Percentiles rank a stretch among this genome's conserved stretches.
Evolutionary conservation across 2,888 invertebrate genomes (phyloP).

Genomic region (Orchesellides sinensis): DNA sequence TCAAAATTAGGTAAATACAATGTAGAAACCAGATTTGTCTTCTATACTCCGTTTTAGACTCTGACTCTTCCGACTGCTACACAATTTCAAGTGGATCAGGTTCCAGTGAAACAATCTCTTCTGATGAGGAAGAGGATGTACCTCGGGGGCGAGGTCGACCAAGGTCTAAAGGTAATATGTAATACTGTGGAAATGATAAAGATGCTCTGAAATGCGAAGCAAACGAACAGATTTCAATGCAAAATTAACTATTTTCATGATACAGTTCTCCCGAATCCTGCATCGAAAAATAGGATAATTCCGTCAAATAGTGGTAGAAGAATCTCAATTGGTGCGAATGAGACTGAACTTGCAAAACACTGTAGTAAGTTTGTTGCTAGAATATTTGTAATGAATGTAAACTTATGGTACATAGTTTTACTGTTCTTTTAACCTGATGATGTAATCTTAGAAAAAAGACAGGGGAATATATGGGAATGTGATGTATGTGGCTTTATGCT

Average conservation of each 20-base stretch:
- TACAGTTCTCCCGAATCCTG: no score
- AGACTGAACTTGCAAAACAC: background rate
- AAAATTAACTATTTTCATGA: no score
- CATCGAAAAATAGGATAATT: no score
- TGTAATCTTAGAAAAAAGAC: slow-evolving; percentile 23
- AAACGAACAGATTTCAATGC: no score
- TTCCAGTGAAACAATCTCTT: background rate
- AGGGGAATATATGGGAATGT: slow-evolving; percentile 49
- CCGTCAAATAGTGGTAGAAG: no score
- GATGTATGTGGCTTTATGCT: slow-evolving; percentile 41
- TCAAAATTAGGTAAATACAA: no score
- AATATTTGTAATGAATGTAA: background rate
- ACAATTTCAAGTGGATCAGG: background rate
- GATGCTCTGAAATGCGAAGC: no score
- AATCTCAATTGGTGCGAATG: background rate
- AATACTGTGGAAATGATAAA: no score
- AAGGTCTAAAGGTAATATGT: background rate
- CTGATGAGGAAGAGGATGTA: background rate
- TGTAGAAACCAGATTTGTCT: background rate
- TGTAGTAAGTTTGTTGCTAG: background rate
- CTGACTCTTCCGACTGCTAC: background rate
- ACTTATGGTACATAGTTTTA: no score
- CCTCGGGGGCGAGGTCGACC: background rate
- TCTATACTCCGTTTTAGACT: background rate
- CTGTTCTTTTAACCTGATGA: background rate